Evolutionary conservation across 2,888 invertebrate species (phyloP).

Genomic region (Luperina nickerlii): DNA sequence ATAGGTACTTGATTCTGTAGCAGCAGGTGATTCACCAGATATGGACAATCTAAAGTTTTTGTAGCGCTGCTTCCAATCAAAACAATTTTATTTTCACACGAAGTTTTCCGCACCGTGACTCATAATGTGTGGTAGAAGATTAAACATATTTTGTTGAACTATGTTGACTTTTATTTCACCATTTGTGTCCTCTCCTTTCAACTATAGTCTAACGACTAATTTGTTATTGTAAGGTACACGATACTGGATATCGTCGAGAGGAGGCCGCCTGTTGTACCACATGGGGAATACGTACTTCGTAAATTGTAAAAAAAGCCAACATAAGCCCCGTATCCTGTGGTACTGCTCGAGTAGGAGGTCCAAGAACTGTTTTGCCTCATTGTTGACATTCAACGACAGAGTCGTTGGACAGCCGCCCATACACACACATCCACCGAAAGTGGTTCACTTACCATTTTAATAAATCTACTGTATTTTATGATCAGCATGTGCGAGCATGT

Average conservation of each 20-base stretch:
- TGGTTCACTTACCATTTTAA: slow-evolving; percentile 55
- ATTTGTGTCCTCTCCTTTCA: slow-evolving; percentile 35
- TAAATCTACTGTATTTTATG: slow-evolving; percentile 23
- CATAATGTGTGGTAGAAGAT: slow-evolving; percentile 41
- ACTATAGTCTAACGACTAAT: slow-evolving; percentile 47
- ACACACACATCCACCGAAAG: slow-evolving; percentile 81
- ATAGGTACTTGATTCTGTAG: slow-evolving; percentile 18
- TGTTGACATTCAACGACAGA: slow-evolving; percentile 76
- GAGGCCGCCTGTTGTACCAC: slow-evolving; percentile 78
- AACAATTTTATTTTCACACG: slow-evolving; percentile 46
- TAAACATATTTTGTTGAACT: slow-evolving; percentile 44
- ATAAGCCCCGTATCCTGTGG: slow-evolving; percentile 77
- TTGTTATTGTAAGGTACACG: slow-evolving; percentile 74
- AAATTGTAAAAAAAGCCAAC: slow-evolving; percentile 76
- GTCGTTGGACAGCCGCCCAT: slow-evolving; percentile 76
- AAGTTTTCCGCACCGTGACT: slow-evolving; percentile 43
- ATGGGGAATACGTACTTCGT: slow-evolving; percentile 82
- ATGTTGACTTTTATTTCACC: slow-evolving; percentile 40
- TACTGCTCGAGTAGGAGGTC: slow-evolving; percentile 83
- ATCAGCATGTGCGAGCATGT: neutral
- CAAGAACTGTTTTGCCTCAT: slow-evolving; percentile 77
- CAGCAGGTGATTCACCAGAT: slow-evolving; percentile 50
- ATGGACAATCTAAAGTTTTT: slow-evolving; percentile 44
- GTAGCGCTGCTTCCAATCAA: slow-evolving; percentile 38
- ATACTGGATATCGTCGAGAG: slow-evolving; percentile 78